Base-by-base conservation (phyloP, 2,888 invertebrate genomes). In the Lithophane ornitopus region DNA sequence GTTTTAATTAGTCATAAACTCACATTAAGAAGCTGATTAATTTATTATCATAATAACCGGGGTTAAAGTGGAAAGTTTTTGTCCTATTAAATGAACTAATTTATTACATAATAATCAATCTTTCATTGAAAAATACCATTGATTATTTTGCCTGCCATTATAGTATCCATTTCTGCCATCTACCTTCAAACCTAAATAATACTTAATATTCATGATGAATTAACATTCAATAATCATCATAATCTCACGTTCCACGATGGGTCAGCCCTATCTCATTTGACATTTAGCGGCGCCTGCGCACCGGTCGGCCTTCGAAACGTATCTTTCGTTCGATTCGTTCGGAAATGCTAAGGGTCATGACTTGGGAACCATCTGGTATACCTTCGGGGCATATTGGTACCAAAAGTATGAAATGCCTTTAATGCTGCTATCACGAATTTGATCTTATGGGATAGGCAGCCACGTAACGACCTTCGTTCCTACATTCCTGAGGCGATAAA, bases 291-390 rank as follows among this genome's bases (percentile, higher is more conserved):
- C 88, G 87, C 89, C 82, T 77, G 85, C 80, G 85, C 84, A 85
- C 85, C 85, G 85, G 87, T 76, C 87, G 90, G 84, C 91, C 91
- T 90, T 91, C 90, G 79, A 82, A 52, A 78, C 76, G 81, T 85
- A 88, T 89, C 85, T 78, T 77, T 85, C 75, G 75, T 82, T 77
- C 81, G 76, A 86, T 85, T 77, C 85, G 81, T 84, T 67, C 75
- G 61, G 54, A 87, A 89, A 89, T 89, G 89, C 73, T 86, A 89
- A 85, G 81, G 88, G 84, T 89, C 87, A 88, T 77, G 85, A 75
- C 80, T 82, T 83, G 77, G 74, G 72, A 85, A 85, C 82, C 87
- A 85, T 84, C 84, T 88, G 88, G 80, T 86, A 66, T 75, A 58
- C 79, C 84, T 86, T 70, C 75, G 44, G 75, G 78, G 65, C 68